Evolutionary conservation across 2,888 invertebrate species (phyloP).

Genomic region (Plemyria rubiginata): DNA sequence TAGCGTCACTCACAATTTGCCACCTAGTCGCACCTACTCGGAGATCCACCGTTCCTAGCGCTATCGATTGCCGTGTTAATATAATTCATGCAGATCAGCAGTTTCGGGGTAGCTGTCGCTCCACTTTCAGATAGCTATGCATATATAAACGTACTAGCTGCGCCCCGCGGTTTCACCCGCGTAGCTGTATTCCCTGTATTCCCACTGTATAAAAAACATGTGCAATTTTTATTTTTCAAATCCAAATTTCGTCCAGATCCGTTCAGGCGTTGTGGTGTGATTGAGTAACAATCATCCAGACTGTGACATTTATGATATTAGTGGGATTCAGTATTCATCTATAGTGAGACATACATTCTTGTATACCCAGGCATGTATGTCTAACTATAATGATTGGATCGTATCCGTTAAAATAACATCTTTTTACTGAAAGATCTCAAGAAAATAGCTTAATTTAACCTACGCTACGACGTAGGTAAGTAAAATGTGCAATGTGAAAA

Average conservation of each 20-base stretch:
- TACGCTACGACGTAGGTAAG: neutral
- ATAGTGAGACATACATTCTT: no score
- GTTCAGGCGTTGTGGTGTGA: no score
- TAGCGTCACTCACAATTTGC: conserved; percentile 81
- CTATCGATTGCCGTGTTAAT: conserved; percentile 45
- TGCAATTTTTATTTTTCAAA: no score
- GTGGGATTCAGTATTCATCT: no score
- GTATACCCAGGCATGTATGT: neutral
- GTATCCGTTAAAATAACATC: neutral
- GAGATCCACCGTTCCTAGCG: conserved; percentile 50
- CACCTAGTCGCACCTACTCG: conserved; percentile 43
- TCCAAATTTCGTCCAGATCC: no score
- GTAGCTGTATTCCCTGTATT: no score
- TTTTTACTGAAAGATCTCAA: neutral
- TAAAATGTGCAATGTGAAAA: neutral
- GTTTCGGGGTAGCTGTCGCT: conserved; percentile 35
- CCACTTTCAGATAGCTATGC: conserved; percentile 29
- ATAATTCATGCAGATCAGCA: conserved; percentile 46
- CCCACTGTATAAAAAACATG: no score
- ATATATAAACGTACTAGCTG: no score
- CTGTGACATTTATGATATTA: no score
- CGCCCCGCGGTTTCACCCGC: no score
- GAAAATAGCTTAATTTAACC: neutral
- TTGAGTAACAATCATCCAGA: no score
- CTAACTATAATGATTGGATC: neutral